phyloP scores from a whole-genome alignment of 2,888 invertebrate species.

The Anarsia innoxiella region DNA sequence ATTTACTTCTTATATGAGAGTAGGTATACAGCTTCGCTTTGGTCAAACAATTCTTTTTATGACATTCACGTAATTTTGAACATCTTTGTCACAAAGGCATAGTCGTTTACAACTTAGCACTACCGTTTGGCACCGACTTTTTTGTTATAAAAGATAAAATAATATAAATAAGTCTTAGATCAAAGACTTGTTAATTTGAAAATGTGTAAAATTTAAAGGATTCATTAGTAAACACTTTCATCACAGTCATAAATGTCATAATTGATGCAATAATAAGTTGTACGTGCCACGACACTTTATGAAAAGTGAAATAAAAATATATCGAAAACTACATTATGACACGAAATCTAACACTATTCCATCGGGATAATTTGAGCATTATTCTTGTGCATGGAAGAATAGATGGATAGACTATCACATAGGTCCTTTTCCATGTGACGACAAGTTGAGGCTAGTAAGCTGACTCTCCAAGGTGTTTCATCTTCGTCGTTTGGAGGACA shows the following conservation, averaged over 20 bases:
- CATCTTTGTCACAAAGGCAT: slow-evolving; percentile 57
- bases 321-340: slow-evolving; percentile 68
- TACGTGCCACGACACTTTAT: slow-evolving; percentile 61
- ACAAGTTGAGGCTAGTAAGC: slow-evolving; percentile 36
- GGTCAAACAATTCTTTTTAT: slow-evolving; percentile 47
- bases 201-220: too few species aligned
- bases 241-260: slow-evolving; percentile 71
- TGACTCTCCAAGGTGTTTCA: slow-evolving; percentile 59
- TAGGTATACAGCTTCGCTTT: slow-evolving; percentile 43
- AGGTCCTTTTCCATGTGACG: slow-evolving; percentile 52
- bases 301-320: slow-evolving; percentile 50
- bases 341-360: slow-evolving; percentile 72
- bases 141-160: slow-evolving; percentile 48
- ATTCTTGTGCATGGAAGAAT: slow-evolving; percentile 67
- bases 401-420: slow-evolving; percentile 62
- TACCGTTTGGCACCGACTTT: slow-evolving; percentile 71
- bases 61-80: slow-evolving; percentile 52
- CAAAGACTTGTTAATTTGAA: slow-evolving; percentile 47
- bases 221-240: slow-evolving; percentile 56
- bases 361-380: slow-evolving; percentile 71
- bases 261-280: slow-evolving; percentile 51
- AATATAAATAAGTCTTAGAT: slow-evolving; percentile 48
- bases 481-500: slow-evolving; percentile 83
- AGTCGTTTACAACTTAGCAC: slow-evolving; percentile 68
- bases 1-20: slow-evolving; percentile 7